Conservation (phyloP, 2,113 vertebrate species). For the Pseudopipra pipra region DNA sequence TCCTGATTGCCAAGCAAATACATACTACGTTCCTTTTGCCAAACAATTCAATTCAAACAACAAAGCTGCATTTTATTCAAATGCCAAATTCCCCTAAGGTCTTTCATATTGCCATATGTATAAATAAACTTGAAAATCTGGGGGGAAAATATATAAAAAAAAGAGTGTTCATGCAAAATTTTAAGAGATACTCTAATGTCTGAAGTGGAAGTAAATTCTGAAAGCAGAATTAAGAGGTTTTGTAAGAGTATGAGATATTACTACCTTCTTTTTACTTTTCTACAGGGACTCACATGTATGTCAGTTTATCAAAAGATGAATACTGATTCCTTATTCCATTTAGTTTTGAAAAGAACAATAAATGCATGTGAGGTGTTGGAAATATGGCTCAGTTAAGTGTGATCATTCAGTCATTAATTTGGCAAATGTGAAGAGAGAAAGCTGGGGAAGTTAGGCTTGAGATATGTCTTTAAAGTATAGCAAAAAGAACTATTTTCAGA, state of each 20-base stretch:
- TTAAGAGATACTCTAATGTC: not conserved
- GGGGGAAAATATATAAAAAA: not conserved
- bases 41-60: not conserved
- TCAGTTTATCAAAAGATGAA: not conserved
- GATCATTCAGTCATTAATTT: not conserved
- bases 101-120: not conserved
- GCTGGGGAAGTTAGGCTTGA: not conserved
- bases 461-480: not conserved
- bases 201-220: not conserved
- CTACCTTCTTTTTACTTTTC: not conserved
- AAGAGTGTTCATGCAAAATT: not conserved
- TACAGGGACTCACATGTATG: not conserved
- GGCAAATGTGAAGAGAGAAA: not conserved
- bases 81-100: not conserved
- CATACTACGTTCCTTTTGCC: accelerated
- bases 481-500: not conserved
- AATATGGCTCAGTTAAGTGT: not conserved
- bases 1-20: not conserved
- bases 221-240: not conserved
- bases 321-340: not conserved
- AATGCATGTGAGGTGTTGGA: not conserved
- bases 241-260: not conserved
- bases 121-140: not conserved
- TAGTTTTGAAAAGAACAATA: not conserved
- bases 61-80: not conserved